Percentiles rank a stretch among this genome's conserved stretches.
Evolutionary conservation across 2,113 vertebrate species (phyloP).

Genomic region (Poicephalus meyeri): DNA sequence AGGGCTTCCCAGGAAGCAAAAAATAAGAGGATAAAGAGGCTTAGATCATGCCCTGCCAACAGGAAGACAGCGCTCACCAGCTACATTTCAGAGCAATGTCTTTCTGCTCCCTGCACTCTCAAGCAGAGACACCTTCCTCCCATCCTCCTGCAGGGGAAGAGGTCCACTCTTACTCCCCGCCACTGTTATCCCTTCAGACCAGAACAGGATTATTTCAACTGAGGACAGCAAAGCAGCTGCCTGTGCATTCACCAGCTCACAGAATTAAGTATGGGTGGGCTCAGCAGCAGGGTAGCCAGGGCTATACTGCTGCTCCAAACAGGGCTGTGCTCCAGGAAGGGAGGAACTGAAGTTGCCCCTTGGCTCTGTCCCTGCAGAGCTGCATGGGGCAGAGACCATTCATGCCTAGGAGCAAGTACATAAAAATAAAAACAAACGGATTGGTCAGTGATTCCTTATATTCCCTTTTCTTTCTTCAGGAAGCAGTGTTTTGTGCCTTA

Average conservation of each 20-base stretch:
- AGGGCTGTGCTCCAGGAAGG: neutral
- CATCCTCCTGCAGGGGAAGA: neutral
- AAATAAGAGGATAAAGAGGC: neutral
- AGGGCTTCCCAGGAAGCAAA: neutral
- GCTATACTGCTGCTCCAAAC: neutral
- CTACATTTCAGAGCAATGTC: neutral
- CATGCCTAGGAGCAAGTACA: neutral
- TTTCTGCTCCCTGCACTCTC: neutral
- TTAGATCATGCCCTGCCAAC: neutral
- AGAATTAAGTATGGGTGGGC: rapidly evolving
- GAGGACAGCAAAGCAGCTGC: neutral
- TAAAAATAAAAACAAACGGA: neutral
- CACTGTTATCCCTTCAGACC: neutral
- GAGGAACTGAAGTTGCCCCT: neutral
- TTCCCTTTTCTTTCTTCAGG: neutral
- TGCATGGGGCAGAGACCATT: neutral
- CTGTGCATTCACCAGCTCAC: neutral
- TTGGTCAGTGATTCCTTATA: neutral
- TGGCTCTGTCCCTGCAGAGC: neutral
- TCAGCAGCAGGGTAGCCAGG: neutral
- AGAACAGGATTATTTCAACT: neutral
- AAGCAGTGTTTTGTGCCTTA: neutral
- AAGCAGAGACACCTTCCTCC: neutral
- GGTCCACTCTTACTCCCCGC: neutral
- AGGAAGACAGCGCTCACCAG: neutral